phyloP scores from a whole-genome alignment of 2,113 vertebrate species.

The Gadus macrocephalus region DNA sequence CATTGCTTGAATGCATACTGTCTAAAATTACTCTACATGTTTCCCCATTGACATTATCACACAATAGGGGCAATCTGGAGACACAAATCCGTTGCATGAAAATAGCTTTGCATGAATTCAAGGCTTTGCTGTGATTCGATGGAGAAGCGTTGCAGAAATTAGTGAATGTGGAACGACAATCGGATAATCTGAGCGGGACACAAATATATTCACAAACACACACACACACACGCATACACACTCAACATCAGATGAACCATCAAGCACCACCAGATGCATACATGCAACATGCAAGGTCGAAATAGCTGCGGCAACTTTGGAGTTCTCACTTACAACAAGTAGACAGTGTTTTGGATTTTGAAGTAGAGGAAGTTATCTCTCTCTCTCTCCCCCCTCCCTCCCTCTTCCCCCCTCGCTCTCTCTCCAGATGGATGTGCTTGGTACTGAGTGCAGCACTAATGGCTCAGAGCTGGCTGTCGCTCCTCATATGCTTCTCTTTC shows the following conservation, averaged over 20 bases:
- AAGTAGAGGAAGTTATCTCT: conserved; percentile 29
- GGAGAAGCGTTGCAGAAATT: conserved; percentile 44
- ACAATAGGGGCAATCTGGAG: too few relatives aligned
- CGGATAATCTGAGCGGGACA: conserved; percentile 46
- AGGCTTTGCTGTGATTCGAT: background rate
- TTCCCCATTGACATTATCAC: too few relatives aligned
- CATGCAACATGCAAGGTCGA: conserved; percentile 19
- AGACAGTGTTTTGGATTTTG: conserved; percentile 3
- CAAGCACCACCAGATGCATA: conserved; percentile 24
- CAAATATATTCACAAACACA: background rate
- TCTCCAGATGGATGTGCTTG: conserved; percentile 47
- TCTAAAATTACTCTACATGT: too few relatives aligned
- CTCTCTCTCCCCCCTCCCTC: conserved; percentile 20
- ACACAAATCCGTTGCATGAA: too few relatives aligned
- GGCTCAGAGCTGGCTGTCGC: conserved; percentile 34
- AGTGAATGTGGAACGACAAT: conserved; percentile 52
- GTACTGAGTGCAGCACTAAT: conserved; percentile 41
- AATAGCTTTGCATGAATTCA: too few relatives aligned
- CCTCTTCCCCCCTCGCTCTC: background rate
- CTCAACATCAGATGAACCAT: background rate
- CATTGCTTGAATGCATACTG: too few relatives aligned
- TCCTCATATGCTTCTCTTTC: conserved; percentile 17
- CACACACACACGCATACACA: background rate
- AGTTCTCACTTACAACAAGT: conserved; percentile 23
- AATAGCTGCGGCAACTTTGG: conserved; percentile 17